These are phyloP conservation scores for Chrysomela aeneicollis DNA, from an alignment of 2,888 invertebrate species.

Conservation along the genomic window DNA sequence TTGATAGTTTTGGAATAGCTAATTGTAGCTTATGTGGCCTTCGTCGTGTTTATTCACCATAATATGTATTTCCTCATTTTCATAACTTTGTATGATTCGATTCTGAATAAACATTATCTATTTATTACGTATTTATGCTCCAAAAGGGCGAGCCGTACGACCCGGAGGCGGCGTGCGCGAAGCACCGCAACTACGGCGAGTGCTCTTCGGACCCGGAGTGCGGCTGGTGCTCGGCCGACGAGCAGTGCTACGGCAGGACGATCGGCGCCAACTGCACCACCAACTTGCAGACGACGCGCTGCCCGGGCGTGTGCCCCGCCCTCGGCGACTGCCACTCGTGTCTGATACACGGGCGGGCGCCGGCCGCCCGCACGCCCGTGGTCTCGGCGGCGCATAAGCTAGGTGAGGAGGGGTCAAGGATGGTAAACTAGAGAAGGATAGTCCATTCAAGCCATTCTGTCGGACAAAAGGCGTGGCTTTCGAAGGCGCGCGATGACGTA, in stretches of 20 bases:
- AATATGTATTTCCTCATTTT: no score
- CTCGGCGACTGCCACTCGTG: slow-evolving; percentile 91
- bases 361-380: slow-evolving; percentile 54
- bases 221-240: slow-evolving; percentile 86
- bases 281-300: slow-evolving; percentile 84
- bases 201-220: slow-evolving; percentile 92
- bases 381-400: slow-evolving; percentile 78
- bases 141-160: slow-evolving; percentile 68
- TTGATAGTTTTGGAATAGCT: no score
- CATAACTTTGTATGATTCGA: no score
- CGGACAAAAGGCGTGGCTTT: no score
- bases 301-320: slow-evolving; percentile 89
- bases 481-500: no score
- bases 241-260: slow-evolving; percentile 80
- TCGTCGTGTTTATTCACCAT: no score
- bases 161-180: slow-evolving; percentile 78
- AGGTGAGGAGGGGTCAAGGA: no score
- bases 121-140: no score
- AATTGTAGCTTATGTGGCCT: no score
- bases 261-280: slow-evolving; percentile 90
- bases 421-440: no score
- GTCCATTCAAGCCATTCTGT: no score
- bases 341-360: slow-evolving; percentile 78
- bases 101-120: no score
- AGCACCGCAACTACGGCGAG: slow-evolving; percentile 78